Percentiles rank a stretch among this genome's conserved stretches.
phyloP scores from a whole-genome alignment of 2,888 invertebrate genomes.

The Drosophila phalerata region DNA sequence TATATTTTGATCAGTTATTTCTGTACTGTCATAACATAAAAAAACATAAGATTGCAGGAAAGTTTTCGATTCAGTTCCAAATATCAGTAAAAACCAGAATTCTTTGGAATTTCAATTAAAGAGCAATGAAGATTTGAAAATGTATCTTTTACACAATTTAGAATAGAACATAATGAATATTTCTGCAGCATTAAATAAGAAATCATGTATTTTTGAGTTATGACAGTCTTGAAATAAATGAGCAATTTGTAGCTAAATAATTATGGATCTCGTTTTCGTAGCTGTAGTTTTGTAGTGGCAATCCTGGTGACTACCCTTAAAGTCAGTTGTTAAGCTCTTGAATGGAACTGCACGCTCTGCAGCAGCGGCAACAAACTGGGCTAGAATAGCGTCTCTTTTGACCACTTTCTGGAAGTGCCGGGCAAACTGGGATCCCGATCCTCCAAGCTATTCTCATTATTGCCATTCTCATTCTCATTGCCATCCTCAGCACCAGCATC shows the following conservation, averaged over 20 bases:
- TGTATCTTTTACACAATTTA: too few species aligned
- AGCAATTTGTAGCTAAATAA: too few species aligned
- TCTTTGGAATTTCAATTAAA: too few species aligned
- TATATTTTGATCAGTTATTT: not conserved
- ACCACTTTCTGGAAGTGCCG: conserved; percentile 87
- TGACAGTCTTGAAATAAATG: too few species aligned
- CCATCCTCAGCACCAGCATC: conserved; percentile 36
- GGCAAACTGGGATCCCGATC: conserved; percentile 85
- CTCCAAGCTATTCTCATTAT: conserved; percentile 48
- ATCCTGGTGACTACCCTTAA: conserved; percentile 54
- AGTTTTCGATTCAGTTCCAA: too few species aligned
- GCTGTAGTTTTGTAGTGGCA: conserved; percentile 12
- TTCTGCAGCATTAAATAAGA: too few species aligned
- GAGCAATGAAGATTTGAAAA: too few species aligned
- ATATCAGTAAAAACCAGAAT: too few species aligned
- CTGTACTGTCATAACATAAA: too few species aligned
- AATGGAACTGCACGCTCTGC: conserved; percentile 55
- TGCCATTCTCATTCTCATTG: conserved; percentile 26
- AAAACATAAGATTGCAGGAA: too few species aligned
- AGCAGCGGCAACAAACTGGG: conserved; percentile 73
- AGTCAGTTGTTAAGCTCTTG: conserved; percentile 77
- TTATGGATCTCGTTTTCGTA: not conserved
- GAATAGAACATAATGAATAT: too few species aligned
- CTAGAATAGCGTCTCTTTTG: conserved; percentile 93
- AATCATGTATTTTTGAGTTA: too few species aligned